Evolutionary conservation across 2,888 invertebrate species (phyloP).

Genomic region (Eumerus sabulonum): DNA sequence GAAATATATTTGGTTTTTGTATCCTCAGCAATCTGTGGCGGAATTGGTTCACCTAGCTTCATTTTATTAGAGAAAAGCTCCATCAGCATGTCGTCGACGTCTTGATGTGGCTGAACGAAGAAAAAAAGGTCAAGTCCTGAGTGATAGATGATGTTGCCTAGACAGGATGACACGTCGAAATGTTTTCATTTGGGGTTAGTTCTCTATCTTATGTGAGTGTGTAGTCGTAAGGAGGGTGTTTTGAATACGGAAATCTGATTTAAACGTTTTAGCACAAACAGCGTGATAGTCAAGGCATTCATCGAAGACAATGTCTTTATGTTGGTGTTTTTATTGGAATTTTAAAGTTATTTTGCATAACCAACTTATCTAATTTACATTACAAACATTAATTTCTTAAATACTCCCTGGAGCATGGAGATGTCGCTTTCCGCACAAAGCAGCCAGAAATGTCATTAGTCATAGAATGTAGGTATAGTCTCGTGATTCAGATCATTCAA

Average conservation of each 20-base stretch:
- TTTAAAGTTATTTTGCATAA: too few relatives aligned
- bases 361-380: too few relatives aligned
- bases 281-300: constrained; percentile 39
- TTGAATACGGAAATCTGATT: constrained; percentile 26
- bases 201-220: constrained; percentile 24
- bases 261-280: constrained; percentile 35
- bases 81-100: constrained; percentile 59
- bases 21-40: background rate
- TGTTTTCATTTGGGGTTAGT: constrained; percentile 60
- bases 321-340: too few relatives aligned
- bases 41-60: constrained; percentile 38
- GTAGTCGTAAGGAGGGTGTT: constrained; percentile 10
- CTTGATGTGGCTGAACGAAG: constrained; percentile 54
- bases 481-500: too few relatives aligned
- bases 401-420: too few relatives aligned
- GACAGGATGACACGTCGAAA: constrained; percentile 67
- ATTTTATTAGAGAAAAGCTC: constrained; percentile 57
- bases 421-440: too few relatives aligned
- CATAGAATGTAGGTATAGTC: too few relatives aligned
- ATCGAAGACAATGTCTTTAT: background rate
- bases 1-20: background rate
- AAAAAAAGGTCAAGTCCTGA: constrained; percentile 79
- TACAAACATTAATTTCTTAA: too few relatives aligned
- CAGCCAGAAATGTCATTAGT: too few relatives aligned
- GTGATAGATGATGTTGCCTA: constrained; percentile 78